Conservation (phyloP, 1,140 invertebrate species). For the Caerostris darwini region DNA sequence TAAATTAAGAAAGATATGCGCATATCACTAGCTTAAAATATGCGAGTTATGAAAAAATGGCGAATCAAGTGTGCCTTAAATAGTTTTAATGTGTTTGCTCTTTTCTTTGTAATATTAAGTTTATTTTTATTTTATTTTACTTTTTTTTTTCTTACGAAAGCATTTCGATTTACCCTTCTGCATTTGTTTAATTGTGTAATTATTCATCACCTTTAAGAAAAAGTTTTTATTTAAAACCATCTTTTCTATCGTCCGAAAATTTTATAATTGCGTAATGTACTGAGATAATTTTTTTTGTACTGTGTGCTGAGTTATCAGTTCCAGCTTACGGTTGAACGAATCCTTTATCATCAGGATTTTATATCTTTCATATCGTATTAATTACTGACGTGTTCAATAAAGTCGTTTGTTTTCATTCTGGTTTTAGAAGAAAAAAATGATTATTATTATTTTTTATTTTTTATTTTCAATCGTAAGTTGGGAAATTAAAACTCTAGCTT, state of each 20-base stretch:
- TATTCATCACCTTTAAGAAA: constrained; percentile 68
- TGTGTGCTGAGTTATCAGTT: too few relatives aligned
- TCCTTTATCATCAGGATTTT: constrained; percentile 42
- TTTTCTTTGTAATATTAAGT: background rate
- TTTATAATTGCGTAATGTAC: constrained; percentile 72
- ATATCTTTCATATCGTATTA: constrained; percentile 51
- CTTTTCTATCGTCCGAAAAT: constrained; percentile 26
- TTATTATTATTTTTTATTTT: too few relatives aligned
- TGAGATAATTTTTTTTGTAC: background rate
- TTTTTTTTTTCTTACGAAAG: constrained; percentile 4
- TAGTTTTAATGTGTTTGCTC: constrained; percentile 17
- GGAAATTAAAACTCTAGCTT: too few relatives aligned
- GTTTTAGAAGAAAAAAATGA: too few relatives aligned
- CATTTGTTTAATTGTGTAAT: constrained; percentile 69
- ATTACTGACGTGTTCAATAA: constrained; percentile 46
- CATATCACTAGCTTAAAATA: constrained; percentile 65
- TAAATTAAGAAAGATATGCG: constrained; percentile 75
- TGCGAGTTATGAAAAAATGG: constrained; percentile 29
- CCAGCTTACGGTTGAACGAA: background rate
- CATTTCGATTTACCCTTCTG: constrained; percentile 49
- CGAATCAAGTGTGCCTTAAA: constrained; percentile 52
- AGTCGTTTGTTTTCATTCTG: constrained; percentile 69
- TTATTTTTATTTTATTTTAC: background rate
- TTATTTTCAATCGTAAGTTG: too few relatives aligned
- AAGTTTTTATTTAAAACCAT: constrained; percentile 42